Evolutionary conservation across 2,888 invertebrate genomes (phyloP).

Genomic region (Bombylius discolor): DNA sequence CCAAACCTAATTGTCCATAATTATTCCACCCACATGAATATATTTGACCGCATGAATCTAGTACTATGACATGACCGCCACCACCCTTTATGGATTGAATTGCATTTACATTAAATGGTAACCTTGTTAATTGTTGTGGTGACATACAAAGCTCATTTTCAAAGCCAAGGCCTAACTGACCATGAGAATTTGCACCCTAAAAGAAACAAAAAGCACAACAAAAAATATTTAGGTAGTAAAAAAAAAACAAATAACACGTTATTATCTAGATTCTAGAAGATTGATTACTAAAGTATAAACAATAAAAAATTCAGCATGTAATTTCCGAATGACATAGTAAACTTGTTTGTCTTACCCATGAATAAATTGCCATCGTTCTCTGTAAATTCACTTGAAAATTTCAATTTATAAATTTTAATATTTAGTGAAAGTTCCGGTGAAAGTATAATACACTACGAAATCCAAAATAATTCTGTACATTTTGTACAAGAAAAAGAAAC

Average conservation of each 20-base stretch:
- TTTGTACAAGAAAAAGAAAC: too few species aligned
- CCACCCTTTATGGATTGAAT: slow-evolving; percentile 58
- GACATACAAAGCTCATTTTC: slow-evolving; percentile 52
- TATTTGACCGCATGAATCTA: slow-evolving; percentile 52
- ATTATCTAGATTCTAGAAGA: too few species aligned
- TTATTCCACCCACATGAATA: slow-evolving; percentile 70
- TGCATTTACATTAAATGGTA: slow-evolving; percentile 31
- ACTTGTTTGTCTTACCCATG: slow-evolving; percentile 31
- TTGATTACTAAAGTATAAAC: too few species aligned
- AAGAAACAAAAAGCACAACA: slow-evolving; percentile 17
- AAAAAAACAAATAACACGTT: neutral
- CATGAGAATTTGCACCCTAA: slow-evolving; percentile 75
- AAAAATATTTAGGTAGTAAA: neutral
- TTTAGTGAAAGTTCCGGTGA: too few species aligned
- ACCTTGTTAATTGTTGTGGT: slow-evolving; percentile 37
- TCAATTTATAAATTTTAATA: too few species aligned
- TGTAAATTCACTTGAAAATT: too few species aligned
- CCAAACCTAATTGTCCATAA: slow-evolving; percentile 53
- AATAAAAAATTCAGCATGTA: too few species aligned
- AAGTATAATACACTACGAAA: too few species aligned
- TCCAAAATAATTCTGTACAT: too few species aligned
- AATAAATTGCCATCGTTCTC: slow-evolving; percentile 28
- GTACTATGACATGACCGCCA: slow-evolving; percentile 60
- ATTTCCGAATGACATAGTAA: neutral
- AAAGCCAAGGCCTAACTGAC: slow-evolving; percentile 59